Evolutionary conservation across 2,888 invertebrate species (phyloP).

Genomic region (Diploptera punctata): DNA sequence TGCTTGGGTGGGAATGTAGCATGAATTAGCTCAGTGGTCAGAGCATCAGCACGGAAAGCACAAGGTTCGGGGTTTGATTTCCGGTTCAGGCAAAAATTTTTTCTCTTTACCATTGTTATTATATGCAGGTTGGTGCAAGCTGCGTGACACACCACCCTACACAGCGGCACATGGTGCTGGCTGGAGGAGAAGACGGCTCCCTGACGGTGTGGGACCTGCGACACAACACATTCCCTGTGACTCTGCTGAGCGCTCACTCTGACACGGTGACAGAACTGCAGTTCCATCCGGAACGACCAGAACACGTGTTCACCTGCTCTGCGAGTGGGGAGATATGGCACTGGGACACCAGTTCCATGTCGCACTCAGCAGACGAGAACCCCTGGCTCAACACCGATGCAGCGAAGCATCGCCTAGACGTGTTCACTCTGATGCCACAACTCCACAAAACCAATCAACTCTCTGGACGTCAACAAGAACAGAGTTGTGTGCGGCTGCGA

Average conservation of each 20-base stretch:
- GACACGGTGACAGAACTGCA: conserved; percentile 80
- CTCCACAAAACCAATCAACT: conserved; percentile 82
- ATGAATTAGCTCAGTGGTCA: no score
- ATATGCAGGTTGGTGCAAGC: conserved; percentile 72
- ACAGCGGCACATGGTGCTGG: conserved; percentile 83
- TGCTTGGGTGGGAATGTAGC: no score
- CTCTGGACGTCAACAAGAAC: conserved; percentile 76
- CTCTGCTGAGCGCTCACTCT: conserved; percentile 78
- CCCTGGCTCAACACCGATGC: conserved; percentile 74
- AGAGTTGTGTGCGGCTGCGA: conserved; percentile 85
- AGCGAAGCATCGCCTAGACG: conserved; percentile 69
- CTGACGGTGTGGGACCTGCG: conserved; percentile 91
- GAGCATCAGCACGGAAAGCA: no score
- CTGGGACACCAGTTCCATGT: conserved; percentile 72
- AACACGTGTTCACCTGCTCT: conserved; percentile 83
- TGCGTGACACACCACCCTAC: conserved; percentile 85
- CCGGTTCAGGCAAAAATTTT: no score
- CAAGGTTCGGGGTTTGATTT: no score
- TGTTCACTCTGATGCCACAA: conserved; percentile 74
- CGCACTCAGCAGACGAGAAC: conserved; percentile 52
- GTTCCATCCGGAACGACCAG: conserved; percentile 86
- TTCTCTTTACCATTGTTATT: no score
- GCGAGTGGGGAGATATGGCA: conserved; percentile 87
- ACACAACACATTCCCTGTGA: conserved; percentile 82
- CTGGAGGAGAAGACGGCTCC: conserved; percentile 87